phyloP scores from a whole-genome alignment of 2,113 vertebrate genomes.

The Gobius niger region DNA sequence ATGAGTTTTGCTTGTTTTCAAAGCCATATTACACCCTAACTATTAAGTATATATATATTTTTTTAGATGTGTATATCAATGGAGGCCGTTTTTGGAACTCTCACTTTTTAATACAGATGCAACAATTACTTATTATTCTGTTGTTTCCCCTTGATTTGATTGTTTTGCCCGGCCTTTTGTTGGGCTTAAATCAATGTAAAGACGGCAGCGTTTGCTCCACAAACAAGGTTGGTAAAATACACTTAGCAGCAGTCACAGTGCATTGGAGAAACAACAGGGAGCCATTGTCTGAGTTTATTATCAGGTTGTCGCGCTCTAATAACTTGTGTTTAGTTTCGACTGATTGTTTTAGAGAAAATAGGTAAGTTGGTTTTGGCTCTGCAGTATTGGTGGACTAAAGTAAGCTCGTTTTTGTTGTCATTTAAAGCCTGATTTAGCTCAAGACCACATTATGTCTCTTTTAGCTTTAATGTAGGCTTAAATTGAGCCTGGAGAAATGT shows the following conservation, averaged over 20 bases:
- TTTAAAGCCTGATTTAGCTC: too few relatives aligned
- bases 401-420: too few relatives aligned
- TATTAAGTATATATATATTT: too few relatives aligned
- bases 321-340: not conserved
- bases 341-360: not conserved
- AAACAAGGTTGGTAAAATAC: not conserved
- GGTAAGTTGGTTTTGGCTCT: too few relatives aligned
- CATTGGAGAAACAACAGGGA: not conserved
- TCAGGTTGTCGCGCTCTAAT: not conserved
- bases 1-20: too few relatives aligned
- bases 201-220: not conserved
- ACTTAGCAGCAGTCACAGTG: not conserved
- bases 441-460: too few relatives aligned
- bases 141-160: not conserved
- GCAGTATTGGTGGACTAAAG: too few relatives aligned
- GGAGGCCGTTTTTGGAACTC: constrained; percentile 9
- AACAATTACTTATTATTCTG: not conserved
- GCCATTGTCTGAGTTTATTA: not conserved
- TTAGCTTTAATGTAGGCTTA: too few relatives aligned
- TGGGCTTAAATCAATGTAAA: not conserved
- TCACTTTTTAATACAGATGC: not conserved
- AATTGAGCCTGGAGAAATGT: too few relatives aligned
- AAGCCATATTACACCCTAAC: too few relatives aligned
- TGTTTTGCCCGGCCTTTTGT: not conserved
- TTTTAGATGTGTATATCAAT: too few relatives aligned